Conservation (phyloP, 2,888 invertebrate species). For the Zhengitettix transpicula region DNA sequence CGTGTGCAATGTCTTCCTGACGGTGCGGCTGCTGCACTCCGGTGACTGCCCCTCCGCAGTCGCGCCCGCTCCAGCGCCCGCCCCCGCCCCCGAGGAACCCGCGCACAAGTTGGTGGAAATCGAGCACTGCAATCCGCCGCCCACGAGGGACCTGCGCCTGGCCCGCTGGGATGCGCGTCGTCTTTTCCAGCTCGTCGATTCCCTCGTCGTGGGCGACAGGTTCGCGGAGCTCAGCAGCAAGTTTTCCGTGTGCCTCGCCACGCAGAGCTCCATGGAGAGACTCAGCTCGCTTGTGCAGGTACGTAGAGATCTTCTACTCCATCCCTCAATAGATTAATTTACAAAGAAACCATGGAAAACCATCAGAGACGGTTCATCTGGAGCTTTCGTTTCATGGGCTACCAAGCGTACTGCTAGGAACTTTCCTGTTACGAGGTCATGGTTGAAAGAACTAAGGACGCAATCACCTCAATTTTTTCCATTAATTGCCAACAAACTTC, state of each 20-base stretch:
- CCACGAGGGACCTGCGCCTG: conserved; percentile 36
- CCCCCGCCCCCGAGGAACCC: conserved; percentile 9
- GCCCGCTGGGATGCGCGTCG: conserved; percentile 60
- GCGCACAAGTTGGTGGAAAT: conserved; percentile 6
- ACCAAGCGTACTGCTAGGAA: too few species aligned
- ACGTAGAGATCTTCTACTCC: too few species aligned
- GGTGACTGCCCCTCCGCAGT: conserved; percentile 20
- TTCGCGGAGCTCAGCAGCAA: conserved; percentile 41
- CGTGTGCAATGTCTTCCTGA: conserved; percentile 43
- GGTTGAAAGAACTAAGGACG: too few species aligned
- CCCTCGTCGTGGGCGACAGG: conserved; percentile 47
- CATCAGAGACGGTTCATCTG: too few species aligned
- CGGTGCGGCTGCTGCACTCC: conserved; percentile 35
- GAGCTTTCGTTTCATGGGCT: too few species aligned
- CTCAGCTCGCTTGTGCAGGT: conserved; percentile 52
- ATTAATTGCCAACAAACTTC: too few species aligned
- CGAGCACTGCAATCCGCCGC: conserved; percentile 2
- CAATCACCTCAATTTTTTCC: too few species aligned
- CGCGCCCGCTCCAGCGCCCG: conserved; percentile 9
- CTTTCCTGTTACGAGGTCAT: too few species aligned
- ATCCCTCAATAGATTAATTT: too few species aligned
- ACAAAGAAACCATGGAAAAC: too few species aligned
- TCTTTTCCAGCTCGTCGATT: conserved; percentile 55
- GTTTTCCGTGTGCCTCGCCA: conserved; percentile 56
- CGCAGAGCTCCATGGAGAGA: conserved; percentile 72